Base-by-base conservation (phyloP, 53 echinoderm and acorn worm species). In the Pentamera pediparva region DNA sequence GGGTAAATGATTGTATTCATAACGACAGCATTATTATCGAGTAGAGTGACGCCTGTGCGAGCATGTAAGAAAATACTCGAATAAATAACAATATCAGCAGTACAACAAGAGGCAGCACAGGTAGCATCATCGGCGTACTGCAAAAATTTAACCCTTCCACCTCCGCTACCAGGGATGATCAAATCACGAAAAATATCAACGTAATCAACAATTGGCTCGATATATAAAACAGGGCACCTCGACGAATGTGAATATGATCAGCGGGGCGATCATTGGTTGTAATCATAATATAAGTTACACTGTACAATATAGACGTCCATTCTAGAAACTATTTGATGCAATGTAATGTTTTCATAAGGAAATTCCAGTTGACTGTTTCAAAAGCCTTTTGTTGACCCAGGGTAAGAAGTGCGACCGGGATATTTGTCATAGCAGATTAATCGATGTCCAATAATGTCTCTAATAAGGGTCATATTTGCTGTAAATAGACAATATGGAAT, bases 401-500 rank as follows among this genome's bases (percentile, higher is more conserved):
- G 8, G 82, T 76, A 21, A 82, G 55, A 6, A 82, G 21, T 29
- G 82, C 82, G 27, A 75, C 75, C 8, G 65, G 7, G 11, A 41
- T 57, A 15, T 47, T 57, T 39, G 35, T 50, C 2, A 65, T 31
- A 5, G 45, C 43, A 25, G 45, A 18, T 24, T 38, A 76, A 28
- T 65, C n/a, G n/a, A n/a, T n/a, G n/a, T n/a, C n/a, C 58, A 43
- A 56, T 48, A 19, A 82, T 59, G 54, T 85, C 88, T 37, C 88
- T 49, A 17, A 84, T 50, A 40, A 85, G 75, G 12, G 84, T 84
- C 3, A 77, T 73, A 17, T 84, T 26, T 19, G 81, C 73, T 8
- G 89, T 61, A n/a, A 89, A 78, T 4, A 62, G 65, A 48, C 85
- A 89, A 3, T 65, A n/a, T n/a, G n/a, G n/a, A n/a, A n/a, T n/a